A percentile compares a stretch with the other conserved stretches of the same genome.
Evolutionary conservation across 2,113 vertebrate species (phyloP).

Genomic region (Oreocharis arfaki): DNA sequence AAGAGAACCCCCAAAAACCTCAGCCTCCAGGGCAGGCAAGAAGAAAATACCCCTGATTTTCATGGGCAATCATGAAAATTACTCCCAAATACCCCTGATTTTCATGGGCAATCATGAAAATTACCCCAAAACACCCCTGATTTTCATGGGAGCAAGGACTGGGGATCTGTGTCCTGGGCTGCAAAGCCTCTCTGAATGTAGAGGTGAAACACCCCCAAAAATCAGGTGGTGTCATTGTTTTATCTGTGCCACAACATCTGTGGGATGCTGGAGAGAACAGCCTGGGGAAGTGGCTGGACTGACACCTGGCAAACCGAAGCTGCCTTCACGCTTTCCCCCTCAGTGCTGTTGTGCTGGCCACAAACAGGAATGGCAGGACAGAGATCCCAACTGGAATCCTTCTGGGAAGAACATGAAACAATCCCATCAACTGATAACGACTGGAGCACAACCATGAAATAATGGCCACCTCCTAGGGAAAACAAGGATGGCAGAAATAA

Average conservation of each 20-base stretch:
- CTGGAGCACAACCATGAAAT: neutral
- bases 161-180: neutral
- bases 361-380: neutral
- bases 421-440: neutral
- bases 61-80: too few species aligned
- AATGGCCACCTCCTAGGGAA: neutral
- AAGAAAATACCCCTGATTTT: fast-evolving
- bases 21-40: neutral
- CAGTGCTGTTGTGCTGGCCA: fast-evolving
- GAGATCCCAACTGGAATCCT: neutral
- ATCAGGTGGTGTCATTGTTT: neutral
- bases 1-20: neutral
- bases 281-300: neutral
- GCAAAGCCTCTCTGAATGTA: neutral
- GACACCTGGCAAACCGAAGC: neutral
- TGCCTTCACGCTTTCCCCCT: neutral
- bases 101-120: too few species aligned
- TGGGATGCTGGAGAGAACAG: neutral
- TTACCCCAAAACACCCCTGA: fast-evolving
- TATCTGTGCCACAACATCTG: neutral
- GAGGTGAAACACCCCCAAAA: neutral
- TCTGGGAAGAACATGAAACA: neutral
- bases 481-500: neutral
- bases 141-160: neutral
- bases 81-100: neutral